Evolutionary conservation across 1,140 invertebrate species (phyloP).

Genomic region (Trigoniulus corallinus): DNA sequence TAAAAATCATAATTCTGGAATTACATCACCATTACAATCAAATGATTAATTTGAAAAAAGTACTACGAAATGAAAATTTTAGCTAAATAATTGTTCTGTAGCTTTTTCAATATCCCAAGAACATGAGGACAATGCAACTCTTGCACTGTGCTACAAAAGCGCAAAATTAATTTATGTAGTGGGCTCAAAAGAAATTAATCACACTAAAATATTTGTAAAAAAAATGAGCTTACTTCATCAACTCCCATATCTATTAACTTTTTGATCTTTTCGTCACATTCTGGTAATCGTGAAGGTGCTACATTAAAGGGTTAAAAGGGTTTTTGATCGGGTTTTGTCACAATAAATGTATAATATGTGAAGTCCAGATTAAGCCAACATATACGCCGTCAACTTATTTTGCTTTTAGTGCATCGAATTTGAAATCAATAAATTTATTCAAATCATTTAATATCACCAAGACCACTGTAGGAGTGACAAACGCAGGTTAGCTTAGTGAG

Average conservation of each 20-base stretch:
- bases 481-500: no score
- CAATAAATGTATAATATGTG: background rate
- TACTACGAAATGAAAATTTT: slow-evolving; percentile 23
- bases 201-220: background rate
- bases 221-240: slow-evolving; percentile 34
- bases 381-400: background rate
- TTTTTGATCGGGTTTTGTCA: background rate
- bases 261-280: slow-evolving; percentile 66
- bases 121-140: slow-evolving; percentile 68
- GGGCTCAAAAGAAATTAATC: background rate
- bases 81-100: slow-evolving; percentile 76
- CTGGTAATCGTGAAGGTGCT: slow-evolving; percentile 38
- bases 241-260: slow-evolving; percentile 74
- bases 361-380: no score
- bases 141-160: slow-evolving; percentile 38
- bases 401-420: no score
- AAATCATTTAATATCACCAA: no score
- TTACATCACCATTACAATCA: no score
- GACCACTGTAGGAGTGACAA: no score
- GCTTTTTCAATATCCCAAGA: slow-evolving; percentile 81
- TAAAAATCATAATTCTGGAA: no score
- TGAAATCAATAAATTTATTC: no score
- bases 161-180: background rate
- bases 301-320: background rate
- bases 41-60: no score